phyloP scores from a whole-genome alignment of 2,797 vertebrate species.

The Notolepis coatsorum region DNA sequence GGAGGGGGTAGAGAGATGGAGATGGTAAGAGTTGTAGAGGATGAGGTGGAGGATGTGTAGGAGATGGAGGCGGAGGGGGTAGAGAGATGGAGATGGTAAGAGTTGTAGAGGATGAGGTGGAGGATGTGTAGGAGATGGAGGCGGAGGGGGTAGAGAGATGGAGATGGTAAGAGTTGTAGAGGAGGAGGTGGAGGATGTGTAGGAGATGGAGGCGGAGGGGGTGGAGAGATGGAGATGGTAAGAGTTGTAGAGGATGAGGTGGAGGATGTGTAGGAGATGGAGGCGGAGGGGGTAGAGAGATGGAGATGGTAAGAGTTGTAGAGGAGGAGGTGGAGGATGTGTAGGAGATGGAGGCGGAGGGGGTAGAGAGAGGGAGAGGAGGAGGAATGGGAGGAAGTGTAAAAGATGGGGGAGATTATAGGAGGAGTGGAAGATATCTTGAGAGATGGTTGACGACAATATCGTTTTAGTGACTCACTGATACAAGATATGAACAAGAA shows the following conservation, averaged over 20 bases:
- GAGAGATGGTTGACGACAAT: background rate
- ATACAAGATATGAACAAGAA: no score
- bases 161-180: slow-evolving; percentile 18
- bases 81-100: background rate
- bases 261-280: background rate
- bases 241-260: background rate
- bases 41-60: background rate
- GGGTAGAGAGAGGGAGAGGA: background rate
- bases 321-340: slow-evolving; percentile 15
- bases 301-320: no score
- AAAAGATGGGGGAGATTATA: no score
- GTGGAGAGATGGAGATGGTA: background rate
- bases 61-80: background rate
- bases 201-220: background rate
- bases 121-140: background rate
- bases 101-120: background rate
- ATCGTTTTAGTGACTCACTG: no score
- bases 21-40: slow-evolving; percentile 16
- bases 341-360: background rate
- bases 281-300: background rate
- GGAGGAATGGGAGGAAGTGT: no score
- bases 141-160: no score
- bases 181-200: background rate
- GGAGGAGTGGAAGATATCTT: background rate
- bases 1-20: no score